These are phyloP conservation scores for Ammospiza nelsoni DNA, from an alignment of 2,113 vertebrate species.

Conservation along the genomic window DNA sequence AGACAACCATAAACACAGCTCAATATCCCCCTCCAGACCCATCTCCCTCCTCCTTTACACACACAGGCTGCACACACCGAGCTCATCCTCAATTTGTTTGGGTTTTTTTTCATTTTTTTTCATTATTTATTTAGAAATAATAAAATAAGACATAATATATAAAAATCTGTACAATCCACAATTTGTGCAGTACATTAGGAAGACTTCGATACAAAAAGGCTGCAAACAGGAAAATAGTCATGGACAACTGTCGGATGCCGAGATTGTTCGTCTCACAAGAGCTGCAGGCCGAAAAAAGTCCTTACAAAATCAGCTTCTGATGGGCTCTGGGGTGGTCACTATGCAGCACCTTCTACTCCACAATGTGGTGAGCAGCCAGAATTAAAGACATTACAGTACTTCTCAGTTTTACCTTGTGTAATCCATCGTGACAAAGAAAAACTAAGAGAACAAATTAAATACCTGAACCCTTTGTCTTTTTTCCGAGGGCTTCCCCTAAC, in stretches of 20 bases:
- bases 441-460: constrained; percentile 37
- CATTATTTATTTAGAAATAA: constrained; percentile 95
- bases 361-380: constrained; percentile 62
- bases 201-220: constrained; percentile 92
- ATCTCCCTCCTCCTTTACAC: not conserved
- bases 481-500: not conserved
- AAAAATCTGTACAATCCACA: constrained; percentile 98
- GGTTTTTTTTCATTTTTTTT: constrained; percentile 44
- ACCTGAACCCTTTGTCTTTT: constrained; percentile 64
- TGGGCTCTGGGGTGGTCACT: constrained; percentile 53
- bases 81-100: not conserved
- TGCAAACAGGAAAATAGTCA: constrained; percentile 80
- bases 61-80: not conserved
- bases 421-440: constrained; percentile 58
- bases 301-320: constrained; percentile 48
- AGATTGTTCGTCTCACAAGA: constrained; percentile 64
- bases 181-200: constrained; percentile 97
- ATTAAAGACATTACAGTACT: constrained; percentile 80
- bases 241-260: constrained; percentile 73
- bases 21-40: not conserved
- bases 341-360: constrained; percentile 58
- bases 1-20: not conserved
- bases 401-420: constrained; percentile 73
- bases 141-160: constrained; percentile 98
- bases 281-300: constrained; percentile 69